Evolutionary conservation across 2,797 vertebrate species (phyloP).

Genomic region (Darevskia mixta): DNA sequence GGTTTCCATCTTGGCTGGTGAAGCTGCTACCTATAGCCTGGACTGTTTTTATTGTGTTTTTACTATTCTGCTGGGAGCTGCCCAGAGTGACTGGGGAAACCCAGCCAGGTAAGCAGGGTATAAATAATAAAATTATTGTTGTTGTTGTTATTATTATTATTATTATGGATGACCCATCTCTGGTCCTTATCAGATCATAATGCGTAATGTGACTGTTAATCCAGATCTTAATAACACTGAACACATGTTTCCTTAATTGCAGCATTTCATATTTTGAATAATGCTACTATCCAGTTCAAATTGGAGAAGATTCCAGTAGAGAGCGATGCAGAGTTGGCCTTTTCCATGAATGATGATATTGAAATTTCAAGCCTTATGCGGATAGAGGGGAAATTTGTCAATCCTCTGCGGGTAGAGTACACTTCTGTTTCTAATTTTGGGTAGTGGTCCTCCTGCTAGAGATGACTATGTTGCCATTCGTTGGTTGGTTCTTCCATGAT

Average conservation of each 20-base stretch:
- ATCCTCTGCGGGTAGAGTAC: constrained; percentile 90
- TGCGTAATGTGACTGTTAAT: background rate
- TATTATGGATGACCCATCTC: background rate
- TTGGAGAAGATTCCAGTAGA: constrained; percentile 90
- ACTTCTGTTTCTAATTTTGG: background rate
- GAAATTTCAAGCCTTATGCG: constrained; percentile 87
- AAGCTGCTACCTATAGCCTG: background rate
- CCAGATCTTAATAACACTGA: background rate
- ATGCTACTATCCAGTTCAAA: constrained; percentile 94
- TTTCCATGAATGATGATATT: constrained; percentile 83
- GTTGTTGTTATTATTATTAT: no score
- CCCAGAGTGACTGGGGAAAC: no score
- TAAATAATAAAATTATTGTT: no score
- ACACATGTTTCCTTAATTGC: background rate
- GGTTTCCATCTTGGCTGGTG: background rate
- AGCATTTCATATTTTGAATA: constrained; percentile 98
- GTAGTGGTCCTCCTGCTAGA: no score
- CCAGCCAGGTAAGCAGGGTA: no score
- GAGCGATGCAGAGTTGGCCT: constrained; percentile 80
- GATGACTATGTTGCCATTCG: no score
- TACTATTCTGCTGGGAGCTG: no score
- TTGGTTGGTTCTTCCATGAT: no score
- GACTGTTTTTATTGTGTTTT: no score
- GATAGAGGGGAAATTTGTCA: constrained; percentile 94
- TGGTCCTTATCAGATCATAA: no score